These are phyloP conservation scores for Protomyctophum bolini DNA, from an alignment of 2,113 vertebrate species.

Conservation along the genomic window DNA sequence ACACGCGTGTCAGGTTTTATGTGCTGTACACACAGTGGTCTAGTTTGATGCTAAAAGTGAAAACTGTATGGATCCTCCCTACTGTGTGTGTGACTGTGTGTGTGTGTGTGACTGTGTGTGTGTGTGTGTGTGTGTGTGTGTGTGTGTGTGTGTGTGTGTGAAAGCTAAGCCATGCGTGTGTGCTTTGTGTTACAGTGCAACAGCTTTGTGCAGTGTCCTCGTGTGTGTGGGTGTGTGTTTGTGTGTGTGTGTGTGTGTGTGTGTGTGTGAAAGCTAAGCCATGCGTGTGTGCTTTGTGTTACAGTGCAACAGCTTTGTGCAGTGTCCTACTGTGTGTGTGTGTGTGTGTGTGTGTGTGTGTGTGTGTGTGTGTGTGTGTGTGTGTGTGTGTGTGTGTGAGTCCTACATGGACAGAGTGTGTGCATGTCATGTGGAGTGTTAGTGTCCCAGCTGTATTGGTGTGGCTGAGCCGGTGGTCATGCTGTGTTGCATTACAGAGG, in stretches of 20 bases:
- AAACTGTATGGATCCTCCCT: too few relatives aligned
- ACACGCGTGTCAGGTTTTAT: too few relatives aligned
- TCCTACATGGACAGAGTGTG: neutral
- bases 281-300: too few relatives aligned
- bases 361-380: neutral
- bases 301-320: too few relatives aligned
- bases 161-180: too few relatives aligned
- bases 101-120: neutral
- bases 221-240: neutral
- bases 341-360: neutral
- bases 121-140: too few relatives aligned
- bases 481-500: conserved; percentile 9
- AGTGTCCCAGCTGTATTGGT: neutral
- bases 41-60: too few relatives aligned
- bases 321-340: neutral
- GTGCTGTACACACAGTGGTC: too few relatives aligned
- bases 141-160: neutral
- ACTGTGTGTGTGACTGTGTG: neutral
- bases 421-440: neutral
- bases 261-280: too few relatives aligned
- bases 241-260: neutral
- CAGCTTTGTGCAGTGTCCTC: too few relatives aligned
- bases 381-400: neutral
- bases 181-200: too few relatives aligned
- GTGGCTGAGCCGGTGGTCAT: neutral